Percentiles rank a stretch among this genome's conserved stretches.
phyloP scores from a whole-genome alignment of 2,113 vertebrate species.

The Toxostoma redivivum region DNA sequence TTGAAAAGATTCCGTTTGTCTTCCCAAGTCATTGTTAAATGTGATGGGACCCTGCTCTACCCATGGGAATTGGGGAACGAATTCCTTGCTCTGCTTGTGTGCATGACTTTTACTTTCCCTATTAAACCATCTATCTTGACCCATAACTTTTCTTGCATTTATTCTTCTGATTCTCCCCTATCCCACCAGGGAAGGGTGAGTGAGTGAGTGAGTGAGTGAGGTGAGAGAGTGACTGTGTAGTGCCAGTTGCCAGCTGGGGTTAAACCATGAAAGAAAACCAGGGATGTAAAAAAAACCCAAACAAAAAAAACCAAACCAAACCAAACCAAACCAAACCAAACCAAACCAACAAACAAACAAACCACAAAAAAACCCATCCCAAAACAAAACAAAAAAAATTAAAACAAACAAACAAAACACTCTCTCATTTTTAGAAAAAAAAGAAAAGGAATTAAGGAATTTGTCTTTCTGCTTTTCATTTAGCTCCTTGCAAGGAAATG shows the following conservation, averaged over 20 bases:
- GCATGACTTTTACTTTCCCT: neutral
- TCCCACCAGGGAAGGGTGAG: accelerated
- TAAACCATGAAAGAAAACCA: neutral
- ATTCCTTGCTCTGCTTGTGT: neutral
- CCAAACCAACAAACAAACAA: neutral
- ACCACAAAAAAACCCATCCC: too few species aligned
- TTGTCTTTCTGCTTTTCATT: neutral
- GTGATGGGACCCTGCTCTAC: accelerated
- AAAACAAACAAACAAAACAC: neutral
- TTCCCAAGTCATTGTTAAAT: accelerated
- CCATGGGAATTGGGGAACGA: accelerated
- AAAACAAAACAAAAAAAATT: accelerated
- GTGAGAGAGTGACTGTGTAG: neutral
- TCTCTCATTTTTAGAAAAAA: neutral
- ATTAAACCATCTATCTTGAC: neutral
- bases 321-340: too few species aligned
- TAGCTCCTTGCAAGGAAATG: neutral
- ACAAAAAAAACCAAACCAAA: neutral
- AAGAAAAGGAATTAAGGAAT: neutral
- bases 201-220: neutral
- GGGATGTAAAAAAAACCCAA: neutral
- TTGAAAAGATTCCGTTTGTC: accelerated
- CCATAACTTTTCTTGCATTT: neutral
- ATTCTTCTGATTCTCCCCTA: neutral
- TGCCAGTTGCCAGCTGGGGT: accelerated